Percentiles rank a stretch among this genome's conserved stretches.
These are phyloP conservation scores for Phymanthus crucifer DNA, from an alignment of 92 coral and sea anemone species.

Conservation along the genomic window DNA sequence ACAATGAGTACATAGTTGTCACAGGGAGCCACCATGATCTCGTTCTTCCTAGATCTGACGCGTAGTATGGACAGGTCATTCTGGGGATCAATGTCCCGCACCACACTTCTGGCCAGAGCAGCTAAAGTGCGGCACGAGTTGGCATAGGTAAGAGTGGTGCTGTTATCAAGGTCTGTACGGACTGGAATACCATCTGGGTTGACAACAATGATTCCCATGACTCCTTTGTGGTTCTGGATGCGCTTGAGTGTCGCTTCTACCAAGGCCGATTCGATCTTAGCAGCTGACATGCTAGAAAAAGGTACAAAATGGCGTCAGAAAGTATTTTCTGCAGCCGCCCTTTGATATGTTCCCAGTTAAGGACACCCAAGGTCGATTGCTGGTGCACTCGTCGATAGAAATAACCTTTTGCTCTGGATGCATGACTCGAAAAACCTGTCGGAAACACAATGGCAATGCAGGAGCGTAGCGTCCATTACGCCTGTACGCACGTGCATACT, in stretches of 20 bases:
- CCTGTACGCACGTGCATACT: too few species aligned
- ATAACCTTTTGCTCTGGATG: too few species aligned
- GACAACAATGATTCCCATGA: constrained; percentile 77
- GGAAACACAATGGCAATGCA: too few species aligned
- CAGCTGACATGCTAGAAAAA: neutral
- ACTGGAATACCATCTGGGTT: constrained; percentile 77
- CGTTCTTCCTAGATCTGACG: constrained; percentile 79
- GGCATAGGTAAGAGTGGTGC: constrained; percentile 68
- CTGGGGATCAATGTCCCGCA: constrained; percentile 81
- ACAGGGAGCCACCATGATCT: constrained; percentile 74
- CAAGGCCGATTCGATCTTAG: constrained; percentile 28
- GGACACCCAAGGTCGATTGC: too few species aligned
- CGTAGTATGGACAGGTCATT: constrained; percentile 68
- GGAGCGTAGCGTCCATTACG: too few species aligned
- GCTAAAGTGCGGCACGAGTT: constrained; percentile 59
- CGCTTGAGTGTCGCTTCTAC: constrained; percentile 71
- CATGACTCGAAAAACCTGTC: too few species aligned
- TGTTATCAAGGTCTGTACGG: constrained; percentile 79
- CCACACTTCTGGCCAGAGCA: constrained; percentile 58
- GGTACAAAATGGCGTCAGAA: neutral
- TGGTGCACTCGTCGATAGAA: too few species aligned
- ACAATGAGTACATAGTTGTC: constrained; percentile 72
- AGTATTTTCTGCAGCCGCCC: too few species aligned
- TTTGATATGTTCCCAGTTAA: too few species aligned
- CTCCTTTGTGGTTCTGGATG: constrained; percentile 65